These are phyloP conservation scores for Lamellibrachia columna DNA, from an alignment of 2,888 invertebrate genomes.

Conservation along the genomic window DNA sequence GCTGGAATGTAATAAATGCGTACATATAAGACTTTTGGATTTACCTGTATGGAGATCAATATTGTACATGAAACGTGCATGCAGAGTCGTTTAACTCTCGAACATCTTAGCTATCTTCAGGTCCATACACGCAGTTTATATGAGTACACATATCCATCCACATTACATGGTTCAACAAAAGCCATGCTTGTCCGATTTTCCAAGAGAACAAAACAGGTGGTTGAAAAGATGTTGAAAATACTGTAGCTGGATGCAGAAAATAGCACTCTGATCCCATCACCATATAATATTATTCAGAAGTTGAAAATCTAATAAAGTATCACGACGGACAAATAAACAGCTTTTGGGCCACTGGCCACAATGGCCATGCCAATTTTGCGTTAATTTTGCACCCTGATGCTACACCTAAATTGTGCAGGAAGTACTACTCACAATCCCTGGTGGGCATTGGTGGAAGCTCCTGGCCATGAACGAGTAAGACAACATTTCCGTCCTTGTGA, in stretches of 20 bases:
- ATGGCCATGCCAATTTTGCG: neutral
- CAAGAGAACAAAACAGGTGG: neutral
- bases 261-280: neutral
- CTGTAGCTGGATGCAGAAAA: neutral
- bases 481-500: neutral
- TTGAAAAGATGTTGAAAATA: neutral
- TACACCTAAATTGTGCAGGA: neutral
- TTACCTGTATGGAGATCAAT: neutral
- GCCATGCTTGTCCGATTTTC: neutral
- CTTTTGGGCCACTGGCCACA: no score
- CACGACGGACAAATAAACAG: neutral
- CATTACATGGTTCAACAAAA: neutral
- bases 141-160: neutral
- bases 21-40: neutral
- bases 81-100: neutral
- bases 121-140: neutral
- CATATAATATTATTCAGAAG: neutral
- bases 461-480: slow-evolving; percentile 20
- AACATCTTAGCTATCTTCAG: neutral
- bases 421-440: slow-evolving; percentile 22
- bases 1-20: neutral
- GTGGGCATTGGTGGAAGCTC: slow-evolving; percentile 22
- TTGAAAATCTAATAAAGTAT: neutral
- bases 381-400: neutral
- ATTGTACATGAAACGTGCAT: neutral